Conservation (phyloP, 1,140 invertebrate species). For the Hormaphis cornu region DNA sequence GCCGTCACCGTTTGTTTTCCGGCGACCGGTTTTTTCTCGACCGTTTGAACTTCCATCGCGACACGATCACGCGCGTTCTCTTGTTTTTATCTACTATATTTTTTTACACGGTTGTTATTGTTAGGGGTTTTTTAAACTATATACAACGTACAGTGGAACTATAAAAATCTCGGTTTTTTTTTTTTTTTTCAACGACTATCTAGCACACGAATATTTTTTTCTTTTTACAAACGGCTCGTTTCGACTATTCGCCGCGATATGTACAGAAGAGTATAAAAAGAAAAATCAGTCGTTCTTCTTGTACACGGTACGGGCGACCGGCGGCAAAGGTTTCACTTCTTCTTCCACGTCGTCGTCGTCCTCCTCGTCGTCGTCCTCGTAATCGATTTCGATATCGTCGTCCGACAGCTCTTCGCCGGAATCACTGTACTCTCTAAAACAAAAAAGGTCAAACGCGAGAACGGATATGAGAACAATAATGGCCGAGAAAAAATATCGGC, state of each 20-base stretch:
- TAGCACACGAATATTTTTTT: too few relatives aligned
- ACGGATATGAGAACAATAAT: too few relatives aligned
- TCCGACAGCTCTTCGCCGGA: constrained; percentile 12
- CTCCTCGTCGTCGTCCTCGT: constrained; percentile 15
- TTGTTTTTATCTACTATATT: background rate
- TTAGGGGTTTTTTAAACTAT: background rate
- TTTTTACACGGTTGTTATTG: background rate
- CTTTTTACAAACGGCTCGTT: constrained; percentile 3
- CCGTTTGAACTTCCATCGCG: constrained; percentile 23
- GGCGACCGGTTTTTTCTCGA: constrained; percentile 8
- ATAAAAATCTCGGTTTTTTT: background rate
- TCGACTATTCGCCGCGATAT: background rate
- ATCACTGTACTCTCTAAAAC: constrained; percentile 20
- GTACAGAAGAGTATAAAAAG: too few relatives aligned
- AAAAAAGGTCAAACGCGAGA: background rate
- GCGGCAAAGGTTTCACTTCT: constrained; percentile 12
- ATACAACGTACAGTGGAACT: background rate
- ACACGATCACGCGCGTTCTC: background rate
- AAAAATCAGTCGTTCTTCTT: constrained; percentile 10
- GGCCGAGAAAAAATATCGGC: too few relatives aligned
- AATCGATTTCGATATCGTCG: constrained; percentile 27
- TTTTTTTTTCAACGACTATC: constrained; percentile 22
- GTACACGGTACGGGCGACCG: constrained; percentile 10
- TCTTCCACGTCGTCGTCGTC: constrained; percentile 14
- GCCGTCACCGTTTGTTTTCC: constrained; percentile 16